Evolutionary conservation across 2,113 vertebrate species (phyloP), one percentile per base, ranked within the genome.

Genomic region (Bos indicus): DNA sequence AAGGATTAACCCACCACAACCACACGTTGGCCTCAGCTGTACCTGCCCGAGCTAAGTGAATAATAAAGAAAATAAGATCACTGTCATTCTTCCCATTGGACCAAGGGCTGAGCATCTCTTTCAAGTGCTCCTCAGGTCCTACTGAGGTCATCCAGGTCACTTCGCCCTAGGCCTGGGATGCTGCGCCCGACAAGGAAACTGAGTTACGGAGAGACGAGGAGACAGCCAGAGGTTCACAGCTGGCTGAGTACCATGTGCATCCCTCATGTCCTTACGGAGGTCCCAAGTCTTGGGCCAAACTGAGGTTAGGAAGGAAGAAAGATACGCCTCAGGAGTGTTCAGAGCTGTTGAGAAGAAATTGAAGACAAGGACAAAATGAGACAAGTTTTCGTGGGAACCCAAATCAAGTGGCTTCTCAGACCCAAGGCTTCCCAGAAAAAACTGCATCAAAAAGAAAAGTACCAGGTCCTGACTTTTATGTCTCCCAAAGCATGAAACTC

Each of bases 401-500:
- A 60, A 84, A 80, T 16, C 10, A 5, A 51, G 23, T 15, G 51
- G 26, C 86, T 97, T 95, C 80, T 96, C 96, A 80, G 80, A 87
- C 56, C 23, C 56, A 5, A 7, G 36, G 30, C 74, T 80, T 64
- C 51, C 16, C 2, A 0, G 25, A 90, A 81, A 40, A 92, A 85
- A 87, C n/a, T 26, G 56, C 67, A 33, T 54, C 14, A 3, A 25
- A 90, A 88, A 59, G n/a, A 81, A 95, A 91, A 74, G 25, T 51
- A 71, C 67, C 74, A 9, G 25, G 7, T 71, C 46, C 36, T 87
- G 51, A 91, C n/a, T 48, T 74, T 93, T 51, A 21, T 52, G 30
- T 59, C 54, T 78, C 78, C 87, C 36, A 46, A 88, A 92, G 85
- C 92, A 71, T 36, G 78, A 95, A 93, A 87, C 89, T 90, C 43